phyloP scores from a whole-genome alignment of 2,113 vertebrate genomes.

The Syrrhaptes paradoxus region DNA sequence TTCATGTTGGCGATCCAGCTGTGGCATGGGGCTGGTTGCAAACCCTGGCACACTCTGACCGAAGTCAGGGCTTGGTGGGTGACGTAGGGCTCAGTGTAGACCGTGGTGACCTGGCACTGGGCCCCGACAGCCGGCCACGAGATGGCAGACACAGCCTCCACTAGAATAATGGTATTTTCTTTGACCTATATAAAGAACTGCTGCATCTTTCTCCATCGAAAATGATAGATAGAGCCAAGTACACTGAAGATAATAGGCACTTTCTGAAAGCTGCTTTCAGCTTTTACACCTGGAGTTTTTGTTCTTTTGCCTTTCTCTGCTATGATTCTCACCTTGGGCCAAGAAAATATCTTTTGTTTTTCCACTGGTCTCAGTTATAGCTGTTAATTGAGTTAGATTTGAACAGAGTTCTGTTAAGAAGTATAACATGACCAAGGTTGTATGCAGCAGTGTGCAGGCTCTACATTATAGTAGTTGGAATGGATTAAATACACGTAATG shows the following conservation, averaged over 20 bases:
- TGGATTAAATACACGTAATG: not conserved
- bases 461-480: not conserved
- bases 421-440: not conserved
- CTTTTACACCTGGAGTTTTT: not conserved
- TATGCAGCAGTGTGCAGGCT: not conserved
- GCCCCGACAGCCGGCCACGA: not conserved
- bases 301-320: not conserved
- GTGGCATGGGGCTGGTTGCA: not conserved
- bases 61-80: not conserved
- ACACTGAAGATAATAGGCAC: not conserved
- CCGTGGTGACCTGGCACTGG: fast-evolving
- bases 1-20: not conserved
- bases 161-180: not conserved
- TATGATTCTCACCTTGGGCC: not conserved
- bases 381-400: not conserved
- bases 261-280: not conserved
- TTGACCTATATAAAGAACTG: not conserved
- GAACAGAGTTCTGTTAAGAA: not conserved
- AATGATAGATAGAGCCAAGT: not conserved
- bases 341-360: not conserved
- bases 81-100: too few relatives aligned
- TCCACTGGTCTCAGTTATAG: not conserved
- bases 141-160: not conserved
- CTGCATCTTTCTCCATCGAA: not conserved
- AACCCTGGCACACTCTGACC: not conserved